Conservation (phyloP, 2,113 vertebrate species). For the Labrus mixtus region DNA sequence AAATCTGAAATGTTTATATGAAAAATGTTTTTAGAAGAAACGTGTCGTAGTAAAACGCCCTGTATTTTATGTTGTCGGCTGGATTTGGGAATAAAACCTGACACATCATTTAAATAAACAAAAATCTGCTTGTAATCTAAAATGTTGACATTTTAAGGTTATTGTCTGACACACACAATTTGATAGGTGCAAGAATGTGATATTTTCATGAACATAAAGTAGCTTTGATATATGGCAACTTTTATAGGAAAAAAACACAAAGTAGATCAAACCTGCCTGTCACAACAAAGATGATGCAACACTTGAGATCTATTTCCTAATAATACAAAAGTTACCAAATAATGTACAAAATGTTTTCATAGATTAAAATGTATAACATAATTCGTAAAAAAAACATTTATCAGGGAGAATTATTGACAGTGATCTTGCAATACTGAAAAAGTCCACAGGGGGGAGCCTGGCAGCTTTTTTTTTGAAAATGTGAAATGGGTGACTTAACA, state of each 20-base stretch:
- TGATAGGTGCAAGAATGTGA: constrained; percentile 29
- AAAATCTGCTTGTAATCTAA: constrained; percentile 3
- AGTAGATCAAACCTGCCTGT: not conserved
- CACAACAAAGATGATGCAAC: not conserved
- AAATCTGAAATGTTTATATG: not conserved
- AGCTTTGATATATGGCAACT: not conserved
- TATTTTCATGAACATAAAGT: not conserved
- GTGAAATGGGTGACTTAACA: not conserved
- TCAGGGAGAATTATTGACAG: constrained; percentile 25
- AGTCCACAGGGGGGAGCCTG: constrained; percentile 62
- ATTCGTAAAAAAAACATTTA: constrained; percentile 13
- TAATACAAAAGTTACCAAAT: not conserved
- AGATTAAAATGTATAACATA: not conserved
- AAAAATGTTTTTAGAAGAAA: not conserved
- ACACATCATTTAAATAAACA: constrained; percentile 17
- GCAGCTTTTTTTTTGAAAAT: not conserved
- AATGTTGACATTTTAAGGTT: constrained; percentile 17
- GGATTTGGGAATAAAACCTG: constrained; percentile 14
- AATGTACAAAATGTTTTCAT: constrained; percentile 12
- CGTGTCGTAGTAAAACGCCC: not conserved
- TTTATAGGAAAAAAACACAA: not conserved
- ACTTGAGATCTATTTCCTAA: constrained; percentile 1
- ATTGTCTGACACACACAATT: constrained; percentile 29
- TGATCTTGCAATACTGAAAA: constrained; percentile 31
- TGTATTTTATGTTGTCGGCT: not conserved